These are phyloP conservation scores for Salvator merianae DNA, from an alignment of 2,113 vertebrate genomes.

Conservation along the genomic window DNA sequence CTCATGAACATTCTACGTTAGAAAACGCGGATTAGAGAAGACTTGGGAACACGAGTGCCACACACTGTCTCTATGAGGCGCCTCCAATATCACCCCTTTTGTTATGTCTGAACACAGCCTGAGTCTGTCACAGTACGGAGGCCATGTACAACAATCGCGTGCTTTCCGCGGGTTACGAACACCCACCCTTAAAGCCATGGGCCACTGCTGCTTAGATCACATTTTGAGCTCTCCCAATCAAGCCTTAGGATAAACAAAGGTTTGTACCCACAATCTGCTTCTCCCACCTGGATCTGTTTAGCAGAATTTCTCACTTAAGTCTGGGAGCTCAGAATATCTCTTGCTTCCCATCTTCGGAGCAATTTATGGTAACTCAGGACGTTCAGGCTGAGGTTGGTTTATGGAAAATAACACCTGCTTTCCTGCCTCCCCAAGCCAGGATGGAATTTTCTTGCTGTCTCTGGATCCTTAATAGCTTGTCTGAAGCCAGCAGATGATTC, in stretches of 20 bases:
- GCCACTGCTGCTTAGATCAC: too few species aligned
- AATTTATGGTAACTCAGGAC: constrained; percentile 59
- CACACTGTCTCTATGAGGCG: too few species aligned
- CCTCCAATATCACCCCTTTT: too few species aligned
- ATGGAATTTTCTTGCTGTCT: constrained; percentile 65
- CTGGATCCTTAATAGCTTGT: constrained; percentile 65
- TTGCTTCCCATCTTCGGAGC: constrained; percentile 34
- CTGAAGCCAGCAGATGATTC: constrained; percentile 58
- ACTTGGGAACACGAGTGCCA: too few species aligned
- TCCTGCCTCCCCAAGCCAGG: constrained; percentile 59
- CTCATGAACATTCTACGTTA: too few species aligned
- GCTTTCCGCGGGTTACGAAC: too few species aligned
- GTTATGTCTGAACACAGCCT: too few species aligned
- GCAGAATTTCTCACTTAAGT: constrained; percentile 44
- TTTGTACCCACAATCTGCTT: neutral
- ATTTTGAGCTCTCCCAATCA: too few species aligned
- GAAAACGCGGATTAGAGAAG: too few species aligned
- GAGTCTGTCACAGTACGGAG: too few species aligned
- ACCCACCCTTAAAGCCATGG: too few species aligned
- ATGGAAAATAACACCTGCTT: constrained; percentile 75
- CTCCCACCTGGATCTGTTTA: neutral
- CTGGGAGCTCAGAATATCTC: constrained; percentile 54
- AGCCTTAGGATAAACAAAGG: neutral
- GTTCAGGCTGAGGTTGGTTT: constrained; percentile 69
- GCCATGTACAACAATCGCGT: too few species aligned